These are phyloP conservation scores for Cyanocitta stelleri DNA, from an alignment of 2,113 vertebrate species.

Conservation along the genomic window DNA sequence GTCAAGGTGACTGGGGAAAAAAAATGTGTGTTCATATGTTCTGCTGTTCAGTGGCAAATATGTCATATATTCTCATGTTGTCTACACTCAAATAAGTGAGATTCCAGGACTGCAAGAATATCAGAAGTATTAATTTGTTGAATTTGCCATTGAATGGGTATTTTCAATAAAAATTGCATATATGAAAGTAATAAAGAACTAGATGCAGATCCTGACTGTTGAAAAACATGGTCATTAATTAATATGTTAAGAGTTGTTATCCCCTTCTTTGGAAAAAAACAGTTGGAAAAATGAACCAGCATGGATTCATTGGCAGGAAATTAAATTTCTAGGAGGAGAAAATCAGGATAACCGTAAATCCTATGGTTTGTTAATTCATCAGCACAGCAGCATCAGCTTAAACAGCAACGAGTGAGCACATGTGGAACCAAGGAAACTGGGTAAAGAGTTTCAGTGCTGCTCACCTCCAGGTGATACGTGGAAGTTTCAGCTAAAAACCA, in stretches of 20 bases:
- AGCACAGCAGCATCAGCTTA: not conserved
- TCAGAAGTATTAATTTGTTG: not conserved
- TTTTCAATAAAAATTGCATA: not conserved
- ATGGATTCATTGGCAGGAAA: not conserved
- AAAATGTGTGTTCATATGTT: not conserved
- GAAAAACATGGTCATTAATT: not conserved
- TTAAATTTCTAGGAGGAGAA: not conserved
- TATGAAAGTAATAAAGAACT: not conserved
- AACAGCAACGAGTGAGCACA: not conserved
- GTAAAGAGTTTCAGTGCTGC: not conserved
- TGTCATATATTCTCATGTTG: not conserved
- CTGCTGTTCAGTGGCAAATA: not conserved
- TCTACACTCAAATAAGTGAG: not conserved
- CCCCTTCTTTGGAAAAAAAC: not conserved
- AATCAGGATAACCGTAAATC: not conserved
- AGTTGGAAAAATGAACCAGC: not conserved
- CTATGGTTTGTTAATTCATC: not conserved
- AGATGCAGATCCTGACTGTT: not conserved
- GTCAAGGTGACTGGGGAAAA: fast-evolving
- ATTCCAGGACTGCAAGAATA: not conserved
- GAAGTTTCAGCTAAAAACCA: not conserved
- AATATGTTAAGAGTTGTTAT: not conserved
- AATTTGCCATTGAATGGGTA: not conserved
- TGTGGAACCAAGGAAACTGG: not conserved
- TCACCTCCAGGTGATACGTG: not conserved